Percentiles rank a stretch among this genome's conserved stretches.
Conservation (phyloP, 2,113 vertebrate genomes). For the Heterotilapia buettikoferi region DNA sequence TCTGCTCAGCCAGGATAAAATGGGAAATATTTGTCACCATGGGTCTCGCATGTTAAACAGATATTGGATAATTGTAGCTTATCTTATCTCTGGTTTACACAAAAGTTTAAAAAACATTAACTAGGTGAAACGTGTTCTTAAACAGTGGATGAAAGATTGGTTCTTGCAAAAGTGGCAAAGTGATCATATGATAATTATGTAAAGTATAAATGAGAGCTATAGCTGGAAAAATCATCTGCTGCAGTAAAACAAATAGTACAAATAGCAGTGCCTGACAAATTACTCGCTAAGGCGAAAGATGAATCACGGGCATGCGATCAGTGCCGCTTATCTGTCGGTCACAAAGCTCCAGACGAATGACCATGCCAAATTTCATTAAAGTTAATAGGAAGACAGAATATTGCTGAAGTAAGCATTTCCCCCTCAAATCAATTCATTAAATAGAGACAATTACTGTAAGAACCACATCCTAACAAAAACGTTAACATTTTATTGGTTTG, state of each 20-base stretch:
- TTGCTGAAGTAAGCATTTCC: neutral
- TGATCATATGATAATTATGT: too few relatives aligned
- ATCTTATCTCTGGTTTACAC: neutral
- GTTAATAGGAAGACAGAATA: neutral
- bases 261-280: neutral
- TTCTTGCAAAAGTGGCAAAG: rapidly evolving
- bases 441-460: neutral
- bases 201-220: neutral
- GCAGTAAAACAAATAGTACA: neutral
- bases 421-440: neutral
- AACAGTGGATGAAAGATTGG: neutral
- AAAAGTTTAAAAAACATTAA: neutral
- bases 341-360: neutral
- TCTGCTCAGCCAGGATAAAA: neutral
- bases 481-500: neutral
- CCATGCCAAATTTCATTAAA: neutral
- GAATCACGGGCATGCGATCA: neutral
- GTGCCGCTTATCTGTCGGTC: neutral
- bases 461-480: neutral
- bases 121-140: neutral
- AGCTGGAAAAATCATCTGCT: neutral
- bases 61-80: neutral
- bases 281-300: neutral
- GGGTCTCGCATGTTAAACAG: neutral
- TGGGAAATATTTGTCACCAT: neutral